Conservation (phyloP, 2,797 vertebrate genomes). For the Xenentodon cancila region DNA sequence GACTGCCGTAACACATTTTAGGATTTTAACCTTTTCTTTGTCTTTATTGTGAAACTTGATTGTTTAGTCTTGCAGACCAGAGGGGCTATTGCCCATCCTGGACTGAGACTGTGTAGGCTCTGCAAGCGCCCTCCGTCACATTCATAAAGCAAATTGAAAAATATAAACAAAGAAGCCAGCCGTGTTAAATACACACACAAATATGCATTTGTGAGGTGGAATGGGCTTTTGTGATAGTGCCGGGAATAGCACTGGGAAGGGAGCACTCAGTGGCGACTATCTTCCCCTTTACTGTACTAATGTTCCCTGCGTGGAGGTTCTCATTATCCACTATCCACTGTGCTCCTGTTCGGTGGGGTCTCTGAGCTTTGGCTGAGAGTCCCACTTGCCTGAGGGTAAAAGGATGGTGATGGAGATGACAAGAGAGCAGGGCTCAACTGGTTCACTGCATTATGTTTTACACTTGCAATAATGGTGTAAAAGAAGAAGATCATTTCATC, state of each 20-base stretch:
- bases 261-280: no score
- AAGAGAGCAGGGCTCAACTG: conserved; percentile 58
- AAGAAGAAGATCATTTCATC: conserved; percentile 51
- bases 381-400: conserved; percentile 66
- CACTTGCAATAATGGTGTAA: conserved; percentile 71
- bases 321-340: conserved; percentile 61
- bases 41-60: not conserved
- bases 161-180: conserved; percentile 54
- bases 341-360: conserved; percentile 65
- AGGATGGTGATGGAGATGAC: conserved; percentile 66
- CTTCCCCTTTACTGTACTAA: conserved; percentile 35
- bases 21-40: not conserved
- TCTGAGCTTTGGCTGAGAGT: conserved; percentile 70
- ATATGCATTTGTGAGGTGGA: conserved; percentile 29
- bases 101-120: not conserved
- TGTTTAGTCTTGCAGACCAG: not conserved
- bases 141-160: conserved; percentile 56
- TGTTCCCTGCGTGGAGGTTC: conserved; percentile 57
- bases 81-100: not conserved
- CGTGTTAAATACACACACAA: conserved; percentile 13
- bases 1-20: no score
- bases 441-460: conserved; percentile 64
- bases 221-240: conserved; percentile 45
- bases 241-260: conserved; percentile 12
- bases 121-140: conserved; percentile 45